Evolutionary conservation across 2,113 vertebrate species (phyloP).

Genomic region (Globicephala melas): DNA sequence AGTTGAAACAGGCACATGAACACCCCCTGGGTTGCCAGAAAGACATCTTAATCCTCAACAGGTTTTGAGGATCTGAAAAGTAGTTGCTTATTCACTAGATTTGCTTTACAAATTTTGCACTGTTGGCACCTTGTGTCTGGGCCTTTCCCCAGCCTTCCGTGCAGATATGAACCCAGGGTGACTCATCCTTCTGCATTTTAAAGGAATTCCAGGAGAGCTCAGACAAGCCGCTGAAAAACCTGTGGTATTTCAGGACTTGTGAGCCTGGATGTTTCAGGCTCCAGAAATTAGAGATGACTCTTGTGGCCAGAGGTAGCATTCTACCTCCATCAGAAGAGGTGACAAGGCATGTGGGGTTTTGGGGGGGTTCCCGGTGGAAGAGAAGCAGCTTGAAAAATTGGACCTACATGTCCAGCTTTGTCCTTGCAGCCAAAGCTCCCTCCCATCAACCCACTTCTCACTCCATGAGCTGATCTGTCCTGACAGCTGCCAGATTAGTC

Average conservation of each 20-base stretch:
- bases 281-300: conserved; percentile 5
- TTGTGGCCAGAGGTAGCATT: background rate
- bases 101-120: conserved; percentile 67
- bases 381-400: conserved; percentile 2
- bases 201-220: conserved; percentile 40
- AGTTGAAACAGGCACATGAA: background rate
- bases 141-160: conserved; percentile 46
- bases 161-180: conserved; percentile 19
- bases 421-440: background rate
- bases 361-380: background rate
- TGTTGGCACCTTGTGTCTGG: conserved; percentile 52
- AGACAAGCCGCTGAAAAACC: background rate
- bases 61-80: conserved; percentile 67
- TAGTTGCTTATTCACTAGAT: conserved; percentile 48
- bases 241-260: conserved; percentile 1
- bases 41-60: conserved; percentile 39
- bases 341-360: background rate
- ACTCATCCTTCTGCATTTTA: background rate
- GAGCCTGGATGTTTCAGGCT: background rate
- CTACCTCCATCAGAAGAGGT: background rate
- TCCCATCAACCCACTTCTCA: conserved; percentile 46
- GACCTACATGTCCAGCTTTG: conserved; percentile 8
- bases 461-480: conserved; percentile 44
- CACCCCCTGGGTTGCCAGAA: background rate
- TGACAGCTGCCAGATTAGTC: conserved; percentile 52